These are phyloP conservation scores for Dunckerocampus dactyliophorus DNA, from an alignment of 2,113 vertebrate genomes.

Conservation along the genomic window DNA sequence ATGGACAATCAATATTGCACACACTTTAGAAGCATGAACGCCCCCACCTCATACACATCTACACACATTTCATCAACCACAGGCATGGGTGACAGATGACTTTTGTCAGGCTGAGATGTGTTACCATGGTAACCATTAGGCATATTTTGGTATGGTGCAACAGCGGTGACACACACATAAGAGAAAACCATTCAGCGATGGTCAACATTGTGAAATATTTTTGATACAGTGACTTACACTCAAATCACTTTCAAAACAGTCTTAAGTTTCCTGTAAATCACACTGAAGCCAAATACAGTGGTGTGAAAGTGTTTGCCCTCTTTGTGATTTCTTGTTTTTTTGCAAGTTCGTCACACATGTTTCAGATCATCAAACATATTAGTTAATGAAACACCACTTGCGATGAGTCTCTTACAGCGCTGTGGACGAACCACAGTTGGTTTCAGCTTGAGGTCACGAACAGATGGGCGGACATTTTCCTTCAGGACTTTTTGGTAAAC, in stretches of 20 bases:
- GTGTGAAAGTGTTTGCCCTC: too few relatives aligned
- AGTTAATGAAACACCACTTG: too few relatives aligned
- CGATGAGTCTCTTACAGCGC: too few relatives aligned
- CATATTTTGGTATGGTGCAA: constrained; percentile 40
- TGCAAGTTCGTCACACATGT: too few relatives aligned
- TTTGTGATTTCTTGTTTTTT: too few relatives aligned
- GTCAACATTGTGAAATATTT: constrained; percentile 19
- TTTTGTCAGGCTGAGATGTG: constrained; percentile 62
- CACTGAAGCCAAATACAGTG: too few relatives aligned
- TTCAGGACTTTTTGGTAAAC: too few relatives aligned
- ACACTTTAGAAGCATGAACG: constrained; percentile 50
- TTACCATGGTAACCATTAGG: constrained; percentile 64
- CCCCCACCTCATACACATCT: constrained; percentile 19
- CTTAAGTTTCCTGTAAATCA: too few relatives aligned
- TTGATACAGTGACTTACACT: neutral
- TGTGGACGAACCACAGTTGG: too few relatives aligned
- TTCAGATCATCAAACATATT: too few relatives aligned
- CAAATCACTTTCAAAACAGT: neutral
- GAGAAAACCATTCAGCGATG: constrained; percentile 10
- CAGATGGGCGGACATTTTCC: too few relatives aligned
- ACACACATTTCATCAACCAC: constrained; percentile 48
- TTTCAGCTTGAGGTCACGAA: too few relatives aligned
- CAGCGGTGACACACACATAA: constrained; percentile 24
- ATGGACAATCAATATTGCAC: constrained; percentile 69
- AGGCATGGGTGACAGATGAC: constrained; percentile 64